These are phyloP conservation scores for Anabas testudineus DNA, from an alignment of 2,797 vertebrate species.

Conservation along the genomic window DNA sequence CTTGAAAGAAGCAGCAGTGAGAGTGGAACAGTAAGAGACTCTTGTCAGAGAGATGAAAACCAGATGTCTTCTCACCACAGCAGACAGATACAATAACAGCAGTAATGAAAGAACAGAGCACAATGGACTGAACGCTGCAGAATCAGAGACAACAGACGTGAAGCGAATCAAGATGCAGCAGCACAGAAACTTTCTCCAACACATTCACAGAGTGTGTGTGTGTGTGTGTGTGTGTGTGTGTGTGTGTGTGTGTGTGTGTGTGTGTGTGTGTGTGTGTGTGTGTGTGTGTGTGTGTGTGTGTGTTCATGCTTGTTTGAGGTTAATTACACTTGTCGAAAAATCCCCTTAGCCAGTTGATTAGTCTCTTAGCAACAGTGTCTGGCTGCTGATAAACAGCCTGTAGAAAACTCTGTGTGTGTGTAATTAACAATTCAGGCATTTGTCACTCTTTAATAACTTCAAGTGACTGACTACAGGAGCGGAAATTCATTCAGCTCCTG, in stretches of 20 bases:
- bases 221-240: slow-evolving; percentile 23
- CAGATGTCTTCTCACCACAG: slow-evolving; percentile 14
- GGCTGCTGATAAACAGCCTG: slow-evolving; percentile 45
- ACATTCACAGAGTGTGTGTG: neutral
- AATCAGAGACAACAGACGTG: slow-evolving; percentile 16
- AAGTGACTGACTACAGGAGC: neutral
- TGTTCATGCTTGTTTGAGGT: slow-evolving; percentile 38
- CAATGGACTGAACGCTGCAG: neutral
- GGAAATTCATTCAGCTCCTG: slow-evolving; percentile 24
- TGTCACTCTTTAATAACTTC: slow-evolving; percentile 38
- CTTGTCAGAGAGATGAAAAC: slow-evolving; percentile 22
- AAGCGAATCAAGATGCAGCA: slow-evolving; percentile 11
- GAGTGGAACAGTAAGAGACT: slow-evolving; percentile 1
- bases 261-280: slow-evolving; percentile 7
- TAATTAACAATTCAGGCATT: slow-evolving; percentile 28
- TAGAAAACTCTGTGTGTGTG: slow-evolving; percentile 1
- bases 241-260: slow-evolving; percentile 17
- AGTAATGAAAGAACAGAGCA: slow-evolving; percentile 9
- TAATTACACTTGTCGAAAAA: slow-evolving; percentile 57
- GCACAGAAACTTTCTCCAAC: slow-evolving; percentile 8
- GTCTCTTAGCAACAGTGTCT: slow-evolving; percentile 57
- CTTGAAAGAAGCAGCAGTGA: neutral
- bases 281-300: slow-evolving; percentile 17
- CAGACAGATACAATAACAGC: slow-evolving; percentile 28
- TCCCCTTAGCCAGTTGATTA: slow-evolving; percentile 49